Evolutionary conservation across 2,888 invertebrate genomes (phyloP).

Genomic region (Subacronicta megacephala): DNA sequence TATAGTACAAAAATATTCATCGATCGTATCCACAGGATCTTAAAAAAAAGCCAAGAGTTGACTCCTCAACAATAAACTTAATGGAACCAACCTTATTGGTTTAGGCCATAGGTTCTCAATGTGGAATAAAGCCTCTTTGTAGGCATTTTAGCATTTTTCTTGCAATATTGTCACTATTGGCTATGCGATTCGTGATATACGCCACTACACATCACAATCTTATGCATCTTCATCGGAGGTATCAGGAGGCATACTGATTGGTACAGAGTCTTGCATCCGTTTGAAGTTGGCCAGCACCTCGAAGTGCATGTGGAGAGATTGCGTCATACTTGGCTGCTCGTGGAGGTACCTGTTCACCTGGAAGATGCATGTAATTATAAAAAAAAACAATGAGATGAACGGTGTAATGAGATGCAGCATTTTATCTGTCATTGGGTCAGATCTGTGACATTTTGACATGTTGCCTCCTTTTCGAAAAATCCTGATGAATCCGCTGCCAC

Average conservation of each 20-base stretch:
- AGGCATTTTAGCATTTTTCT: no score
- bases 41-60: neutral
- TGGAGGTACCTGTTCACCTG: constrained; percentile 76
- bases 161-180: no score
- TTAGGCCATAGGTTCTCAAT: no score
- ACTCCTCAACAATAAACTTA: neutral
- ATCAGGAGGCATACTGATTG: constrained; percentile 44
- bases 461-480: no score
- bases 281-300: constrained; percentile 91
- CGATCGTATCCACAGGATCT: neutral
- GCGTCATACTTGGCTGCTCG: constrained; percentile 67
- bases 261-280: constrained; percentile 61
- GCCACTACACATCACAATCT: neutral
- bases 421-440: no score
- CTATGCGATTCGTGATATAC: no score
- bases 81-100: neutral
- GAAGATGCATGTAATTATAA: neutral
- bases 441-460: no score
- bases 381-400: no score
- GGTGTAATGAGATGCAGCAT: no score
- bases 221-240: constrained; percentile 58
- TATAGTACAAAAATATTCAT: neutral
- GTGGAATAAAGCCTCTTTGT: no score
- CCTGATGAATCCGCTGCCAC: no score
- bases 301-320: constrained; percentile 93